Conservation (phyloP, 1,140 invertebrate species). For the Calephelis virginiensis region DNA sequence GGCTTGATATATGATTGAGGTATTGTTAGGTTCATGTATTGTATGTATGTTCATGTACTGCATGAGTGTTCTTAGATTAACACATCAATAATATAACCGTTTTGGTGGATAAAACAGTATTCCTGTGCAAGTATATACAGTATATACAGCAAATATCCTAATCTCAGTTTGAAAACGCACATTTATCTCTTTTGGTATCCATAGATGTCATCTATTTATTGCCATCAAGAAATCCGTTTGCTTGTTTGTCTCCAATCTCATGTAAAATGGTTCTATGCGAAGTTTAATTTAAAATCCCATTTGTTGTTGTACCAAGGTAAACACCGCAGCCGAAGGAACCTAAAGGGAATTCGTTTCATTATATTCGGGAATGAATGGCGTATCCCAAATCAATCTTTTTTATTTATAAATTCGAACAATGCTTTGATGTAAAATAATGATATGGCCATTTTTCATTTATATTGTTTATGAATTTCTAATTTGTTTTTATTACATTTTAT, state of each 20-base stretch:
- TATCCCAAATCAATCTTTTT: conserved; percentile 15
- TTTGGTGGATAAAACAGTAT: no score
- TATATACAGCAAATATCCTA: no score
- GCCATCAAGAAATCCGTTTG: no score
- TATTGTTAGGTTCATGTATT: no score
- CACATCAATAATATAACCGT: no score
- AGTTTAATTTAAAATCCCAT: conserved; percentile 5
- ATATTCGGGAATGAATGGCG: conserved; percentile 7
- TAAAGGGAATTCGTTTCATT: conserved; percentile 17
- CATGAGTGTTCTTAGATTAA: no score
- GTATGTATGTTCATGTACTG: no score
- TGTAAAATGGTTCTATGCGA: background rate
- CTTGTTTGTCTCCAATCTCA: background rate
- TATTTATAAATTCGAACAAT: conserved; percentile 11
- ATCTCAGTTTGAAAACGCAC: no score
- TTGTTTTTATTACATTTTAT: background rate
- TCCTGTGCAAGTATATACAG: no score
- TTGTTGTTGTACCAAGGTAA: background rate
- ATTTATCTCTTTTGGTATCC: no score
- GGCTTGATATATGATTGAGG: no score
- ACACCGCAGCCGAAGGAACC: background rate
- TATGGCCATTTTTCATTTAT: background rate
- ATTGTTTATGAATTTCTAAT: background rate
- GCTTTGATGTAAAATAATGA: background rate
- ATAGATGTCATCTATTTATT: no score